Percentiles rank a stretch among this genome's conserved stretches.
Conservation (phyloP, 2,797 vertebrate species). For the Buceros bicornis region DNA sequence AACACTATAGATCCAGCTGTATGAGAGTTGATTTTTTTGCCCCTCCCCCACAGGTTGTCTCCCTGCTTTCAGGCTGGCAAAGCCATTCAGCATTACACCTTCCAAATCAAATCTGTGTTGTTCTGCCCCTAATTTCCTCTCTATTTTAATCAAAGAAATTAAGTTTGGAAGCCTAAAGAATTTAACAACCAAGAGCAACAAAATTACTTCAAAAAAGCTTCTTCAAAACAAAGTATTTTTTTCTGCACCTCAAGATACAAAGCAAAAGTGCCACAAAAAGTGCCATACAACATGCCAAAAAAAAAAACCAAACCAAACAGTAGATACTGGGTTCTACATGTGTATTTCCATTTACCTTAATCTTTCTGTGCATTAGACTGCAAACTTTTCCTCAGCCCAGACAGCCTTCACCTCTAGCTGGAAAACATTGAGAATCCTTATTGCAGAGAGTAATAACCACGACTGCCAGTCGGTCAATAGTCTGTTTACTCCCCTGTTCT, state of each 20-base stretch:
- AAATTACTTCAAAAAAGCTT: not conserved
- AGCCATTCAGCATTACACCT: not conserved
- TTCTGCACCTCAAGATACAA: not conserved
- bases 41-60: not conserved
- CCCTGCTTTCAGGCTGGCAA: not conserved
- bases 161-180: not conserved
- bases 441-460: not conserved
- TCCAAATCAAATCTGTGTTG: not conserved
- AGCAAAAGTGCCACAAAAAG: no score
- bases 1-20: not conserved
- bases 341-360: not conserved
- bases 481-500: not conserved
- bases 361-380: not conserved
- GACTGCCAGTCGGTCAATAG: not conserved
- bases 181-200: not conserved
- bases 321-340: not conserved
- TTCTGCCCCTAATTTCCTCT: not conserved
- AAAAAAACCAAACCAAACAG: not conserved
- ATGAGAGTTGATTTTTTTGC: not conserved
- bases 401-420: not conserved
- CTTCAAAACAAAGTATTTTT: not conserved
- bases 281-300: no score
- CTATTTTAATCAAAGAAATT: not conserved
- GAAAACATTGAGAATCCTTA: not conserved
- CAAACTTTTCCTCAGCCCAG: not conserved